These are phyloP conservation scores for Gasterosteus nipponicus DNA, from an alignment of 2,113 vertebrate species.

Conservation along the genomic window DNA sequence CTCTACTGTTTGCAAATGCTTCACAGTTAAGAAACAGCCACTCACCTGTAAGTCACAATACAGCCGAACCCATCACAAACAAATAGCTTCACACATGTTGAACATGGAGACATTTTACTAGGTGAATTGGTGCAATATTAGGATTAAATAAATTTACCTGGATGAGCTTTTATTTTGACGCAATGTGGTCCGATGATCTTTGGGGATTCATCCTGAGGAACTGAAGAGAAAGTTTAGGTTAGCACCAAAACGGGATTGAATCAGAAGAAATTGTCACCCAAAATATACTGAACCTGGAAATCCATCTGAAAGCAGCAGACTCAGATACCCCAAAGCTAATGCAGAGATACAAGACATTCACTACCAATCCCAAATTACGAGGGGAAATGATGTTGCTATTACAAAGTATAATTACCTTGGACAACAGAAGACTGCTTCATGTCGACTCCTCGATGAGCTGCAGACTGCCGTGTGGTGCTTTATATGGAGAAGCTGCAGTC, in stretches of 20 bases:
- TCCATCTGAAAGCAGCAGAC: conserved; percentile 46
- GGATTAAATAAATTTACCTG: conserved; percentile 56
- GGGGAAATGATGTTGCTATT: background rate
- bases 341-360: conserved; percentile 23
- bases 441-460: background rate
- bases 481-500: conserved; percentile 5
- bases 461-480: background rate
- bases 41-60: conserved; percentile 52
- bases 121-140: too few species aligned
- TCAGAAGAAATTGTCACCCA: background rate
- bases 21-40: conserved; percentile 62
- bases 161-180: conserved; percentile 15
- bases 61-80: background rate
- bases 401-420: conserved; percentile 54
- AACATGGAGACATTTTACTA: too few species aligned
- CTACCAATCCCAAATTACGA: background rate
- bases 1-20: conserved; percentile 50
- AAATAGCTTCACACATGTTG: background rate
- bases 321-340: conserved; percentile 51
- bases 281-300: conserved; percentile 57
- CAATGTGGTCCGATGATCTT: conserved; percentile 54
- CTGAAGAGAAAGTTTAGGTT: conserved; percentile 31
- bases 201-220: conserved; percentile 43
- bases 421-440: conserved; percentile 57
- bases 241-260: background rate